Percentiles rank a stretch among this genome's conserved stretches.
Evolutionary conservation across 2,888 invertebrate genomes (phyloP).

Genomic region (Chironomus tentans): DNA sequence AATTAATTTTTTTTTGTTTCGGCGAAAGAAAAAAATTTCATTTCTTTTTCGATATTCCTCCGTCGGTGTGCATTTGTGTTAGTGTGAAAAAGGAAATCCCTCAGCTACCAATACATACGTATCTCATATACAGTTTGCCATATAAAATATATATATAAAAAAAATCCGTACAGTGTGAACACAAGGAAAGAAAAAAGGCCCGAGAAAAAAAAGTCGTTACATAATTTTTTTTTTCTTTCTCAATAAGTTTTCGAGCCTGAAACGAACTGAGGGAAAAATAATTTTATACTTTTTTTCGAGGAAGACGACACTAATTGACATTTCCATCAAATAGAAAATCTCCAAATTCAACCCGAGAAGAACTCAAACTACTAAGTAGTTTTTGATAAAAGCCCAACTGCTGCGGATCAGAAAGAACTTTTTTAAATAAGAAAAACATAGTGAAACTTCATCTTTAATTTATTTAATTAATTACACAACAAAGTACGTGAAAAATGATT

Average conservation of each 20-base stretch:
- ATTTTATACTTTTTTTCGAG: too few relatives aligned
- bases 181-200: constrained; percentile 11
- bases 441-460: too few relatives aligned
- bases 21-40: background rate
- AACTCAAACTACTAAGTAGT: background rate
- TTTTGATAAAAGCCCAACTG: background rate
- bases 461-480: background rate
- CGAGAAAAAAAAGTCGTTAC: constrained; percentile 22
- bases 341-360: too few relatives aligned
- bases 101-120: constrained; percentile 16
- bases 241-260: too few relatives aligned
- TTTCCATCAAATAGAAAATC: too few relatives aligned
- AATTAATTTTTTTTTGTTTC: background rate
- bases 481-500: constrained; percentile 18
- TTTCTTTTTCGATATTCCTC: background rate
- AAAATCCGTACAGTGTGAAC: constrained; percentile 12
- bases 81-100: constrained; percentile 20
- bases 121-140: background rate
- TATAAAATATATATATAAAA: background rate
- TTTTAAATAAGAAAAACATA: background rate
- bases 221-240: constrained; percentile 16
- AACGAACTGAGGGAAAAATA: too few relatives aligned
- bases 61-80: constrained; percentile 17
- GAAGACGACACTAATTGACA: too few relatives aligned
- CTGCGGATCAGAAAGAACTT: background rate